Evolutionary conservation across 2,797 vertebrate species (phyloP).

Genomic region (Pangasius mekongensis): DNA sequence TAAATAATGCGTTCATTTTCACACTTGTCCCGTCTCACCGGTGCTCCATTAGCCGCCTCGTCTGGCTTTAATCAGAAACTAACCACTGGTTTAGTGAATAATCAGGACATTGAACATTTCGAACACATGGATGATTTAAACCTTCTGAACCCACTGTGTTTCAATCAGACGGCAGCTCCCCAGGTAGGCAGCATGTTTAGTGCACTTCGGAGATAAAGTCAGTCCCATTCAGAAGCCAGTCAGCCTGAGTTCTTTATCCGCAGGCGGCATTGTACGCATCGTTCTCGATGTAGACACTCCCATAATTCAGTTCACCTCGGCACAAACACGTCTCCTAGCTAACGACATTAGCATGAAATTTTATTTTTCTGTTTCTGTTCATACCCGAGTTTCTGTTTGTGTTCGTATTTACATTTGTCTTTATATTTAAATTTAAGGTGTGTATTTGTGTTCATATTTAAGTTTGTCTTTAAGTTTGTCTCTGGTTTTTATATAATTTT

Average conservation of each 20-base stretch:
- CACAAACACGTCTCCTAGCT: not conserved
- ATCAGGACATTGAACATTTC: not conserved
- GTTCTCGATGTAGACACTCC: not conserved
- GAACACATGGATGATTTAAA: not conserved
- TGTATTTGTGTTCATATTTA: not conserved
- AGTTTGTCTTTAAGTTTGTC: not conserved
- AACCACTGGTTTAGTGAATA: not conserved
- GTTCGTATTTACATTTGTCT: not conserved
- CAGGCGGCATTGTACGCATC: not conserved
- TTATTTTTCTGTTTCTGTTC: not conserved
- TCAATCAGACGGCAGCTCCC: not conserved
- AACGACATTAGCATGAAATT: not conserved
- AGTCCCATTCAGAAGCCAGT: not conserved
- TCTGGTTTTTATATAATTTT: no score
- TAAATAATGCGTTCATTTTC: not conserved
- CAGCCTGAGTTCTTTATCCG: not conserved
- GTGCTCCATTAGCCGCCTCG: slow-evolving; percentile 3
- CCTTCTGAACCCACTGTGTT: not conserved
- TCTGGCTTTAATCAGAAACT: not conserved
- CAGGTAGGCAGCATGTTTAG: not conserved
- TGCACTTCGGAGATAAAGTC: not conserved
- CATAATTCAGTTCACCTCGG: not conserved
- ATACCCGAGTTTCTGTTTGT: not conserved
- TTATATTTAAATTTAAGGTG: not conserved
- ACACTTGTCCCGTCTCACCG: not conserved